Percentiles rank a stretch among this genome's conserved stretches.
These are phyloP conservation scores for Orthonyx spaldingii DNA, from an alignment of 2,113 vertebrate genomes.

Conservation along the genomic window DNA sequence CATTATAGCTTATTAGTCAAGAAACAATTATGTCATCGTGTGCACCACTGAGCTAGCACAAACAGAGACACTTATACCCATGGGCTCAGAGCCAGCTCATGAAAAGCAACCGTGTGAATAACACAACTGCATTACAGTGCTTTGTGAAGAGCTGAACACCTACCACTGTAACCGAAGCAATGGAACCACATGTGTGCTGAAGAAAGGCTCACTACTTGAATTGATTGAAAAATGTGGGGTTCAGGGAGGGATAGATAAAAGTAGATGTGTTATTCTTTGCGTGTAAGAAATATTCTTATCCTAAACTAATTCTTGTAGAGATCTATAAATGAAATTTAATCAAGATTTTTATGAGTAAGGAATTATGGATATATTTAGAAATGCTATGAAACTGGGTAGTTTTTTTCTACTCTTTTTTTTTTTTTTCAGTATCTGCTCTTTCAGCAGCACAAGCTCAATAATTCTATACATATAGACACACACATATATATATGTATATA, in stretches of 20 bases:
- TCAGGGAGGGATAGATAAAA: not conserved
- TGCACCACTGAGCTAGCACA: not conserved
- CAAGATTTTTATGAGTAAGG: not conserved
- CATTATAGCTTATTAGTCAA: not conserved
- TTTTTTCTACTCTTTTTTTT: not conserved
- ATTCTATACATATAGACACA: not conserved
- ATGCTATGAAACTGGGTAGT: not conserved
- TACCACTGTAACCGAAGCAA: not conserved
- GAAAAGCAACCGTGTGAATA: not conserved
- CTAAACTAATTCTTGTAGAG: not conserved
- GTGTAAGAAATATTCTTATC: not conserved
- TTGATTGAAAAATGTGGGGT: not conserved
- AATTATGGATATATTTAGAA: not conserved
- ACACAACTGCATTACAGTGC: not conserved
- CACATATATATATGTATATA: not conserved
- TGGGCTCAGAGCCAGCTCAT: not conserved
- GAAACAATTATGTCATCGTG: not conserved
- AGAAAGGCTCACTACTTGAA: not conserved
- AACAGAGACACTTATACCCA: not conserved
- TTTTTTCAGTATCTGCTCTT: not conserved
- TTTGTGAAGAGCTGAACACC: not conserved
- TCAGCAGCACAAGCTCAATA: not conserved
- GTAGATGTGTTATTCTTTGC: not conserved
- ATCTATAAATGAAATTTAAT: not conserved
- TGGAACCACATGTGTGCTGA: accelerated